Evolutionary conservation across 2,113 vertebrate species (phyloP), one percentile per base, ranked within the genome.

Genomic region (Ascaphus truei): DNA sequence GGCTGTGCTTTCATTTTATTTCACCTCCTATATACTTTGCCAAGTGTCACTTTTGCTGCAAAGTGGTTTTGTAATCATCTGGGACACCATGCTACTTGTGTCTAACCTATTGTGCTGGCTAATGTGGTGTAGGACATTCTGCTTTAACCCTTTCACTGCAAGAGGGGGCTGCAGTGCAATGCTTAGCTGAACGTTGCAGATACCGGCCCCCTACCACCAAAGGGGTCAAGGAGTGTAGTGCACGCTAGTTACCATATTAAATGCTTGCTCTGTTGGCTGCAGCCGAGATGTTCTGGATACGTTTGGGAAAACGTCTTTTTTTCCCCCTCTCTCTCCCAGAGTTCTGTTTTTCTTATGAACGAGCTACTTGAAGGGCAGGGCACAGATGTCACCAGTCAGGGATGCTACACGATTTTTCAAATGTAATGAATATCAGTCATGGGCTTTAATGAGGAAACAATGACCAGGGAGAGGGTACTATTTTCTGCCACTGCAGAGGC

Each of bases 41-140:
- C 55, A 68, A 68, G 66, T 68, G 66, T 59, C 55, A 68, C 30
- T 68, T 68, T 68, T 68, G 30, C 66, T 59, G 66, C 66, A 68
- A 68, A 68, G 66, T 68, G 66, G 66, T 59, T 68, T 68, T 68
- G 43, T 39, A 68, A 45, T 68, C 43, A 50, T 50, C 43, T 68
- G 66, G 66, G 66, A 59, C 45, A 36, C 45, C 58, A 48, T 27
- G 43, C 41, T 68, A 60, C 66, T 68, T 48, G 6, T 47, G 23
- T 50, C 30, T 60, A 59, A 59, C 55, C 55, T 68, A 59, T 68
- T 67, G 64, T 45, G 59, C 66, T 23, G 60, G 31, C 41, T 26
- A 30, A 37, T 34, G 66, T 51, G 55, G 39, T 55, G 51, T n/a
- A n/a, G n/a, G n/a, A n/a, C n/a, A n/a, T 20, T 58, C 55, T 68